A percentile compares a stretch with the other conserved stretches of the same genome.
Conservation (phyloP, 2,113 vertebrate genomes). For the Spermophilus dauricus region DNA sequence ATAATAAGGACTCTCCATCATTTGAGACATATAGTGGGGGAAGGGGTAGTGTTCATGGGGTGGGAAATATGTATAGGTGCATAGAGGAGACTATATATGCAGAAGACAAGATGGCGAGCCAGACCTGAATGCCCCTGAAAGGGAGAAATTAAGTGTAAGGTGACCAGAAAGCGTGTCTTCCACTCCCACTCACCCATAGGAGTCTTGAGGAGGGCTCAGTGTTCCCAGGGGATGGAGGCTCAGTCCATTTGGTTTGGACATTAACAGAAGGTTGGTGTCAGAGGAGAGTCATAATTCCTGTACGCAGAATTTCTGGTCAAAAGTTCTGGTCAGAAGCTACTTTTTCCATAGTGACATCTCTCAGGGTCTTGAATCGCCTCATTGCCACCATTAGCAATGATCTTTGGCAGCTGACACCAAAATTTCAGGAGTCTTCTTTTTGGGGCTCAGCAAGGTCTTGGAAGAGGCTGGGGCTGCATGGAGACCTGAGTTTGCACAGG, state of each 20-base stretch:
- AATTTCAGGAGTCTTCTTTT: background rate
- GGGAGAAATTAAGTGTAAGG: background rate
- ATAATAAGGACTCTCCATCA: background rate
- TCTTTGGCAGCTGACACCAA: background rate
- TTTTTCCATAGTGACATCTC: background rate
- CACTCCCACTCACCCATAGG: background rate
- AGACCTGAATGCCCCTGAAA: background rate
- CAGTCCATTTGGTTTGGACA: background rate
- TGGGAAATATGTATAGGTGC: background rate
- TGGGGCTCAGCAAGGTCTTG: background rate
- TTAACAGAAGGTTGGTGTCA: background rate
- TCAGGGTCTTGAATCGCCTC: background rate
- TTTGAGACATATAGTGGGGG: background rate
- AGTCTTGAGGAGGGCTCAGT: background rate
- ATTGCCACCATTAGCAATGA: background rate
- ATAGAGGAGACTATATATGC: background rate
- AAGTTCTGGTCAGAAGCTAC: background rate
- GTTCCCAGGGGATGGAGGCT: background rate
- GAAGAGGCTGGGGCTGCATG: background rate
- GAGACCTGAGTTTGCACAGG: background rate
- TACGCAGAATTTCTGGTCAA: background rate
- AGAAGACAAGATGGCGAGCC: background rate
- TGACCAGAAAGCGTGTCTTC: background rate
- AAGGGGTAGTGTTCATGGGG: fast-evolving
- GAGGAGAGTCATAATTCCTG: background rate